phyloP scores from a whole-genome alignment of 1,140 invertebrate genomes.

The Phortica variegata region DNA sequence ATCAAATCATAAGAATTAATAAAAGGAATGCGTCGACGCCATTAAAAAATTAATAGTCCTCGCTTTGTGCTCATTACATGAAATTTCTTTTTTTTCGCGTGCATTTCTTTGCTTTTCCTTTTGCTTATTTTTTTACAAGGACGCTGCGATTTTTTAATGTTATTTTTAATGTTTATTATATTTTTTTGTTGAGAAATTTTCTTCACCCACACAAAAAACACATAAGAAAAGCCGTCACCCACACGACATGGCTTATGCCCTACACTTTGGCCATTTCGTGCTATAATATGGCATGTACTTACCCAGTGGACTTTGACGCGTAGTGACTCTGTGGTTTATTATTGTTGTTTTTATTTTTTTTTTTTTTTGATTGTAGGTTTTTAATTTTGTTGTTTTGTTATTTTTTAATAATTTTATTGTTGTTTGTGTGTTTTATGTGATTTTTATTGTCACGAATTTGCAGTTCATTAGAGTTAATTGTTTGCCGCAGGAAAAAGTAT shows the following conservation, averaged over 20 bases:
- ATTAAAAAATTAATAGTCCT: constrained; percentile 32
- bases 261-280: not conserved
- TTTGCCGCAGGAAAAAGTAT: constrained; percentile 29
- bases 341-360: constrained; percentile 22
- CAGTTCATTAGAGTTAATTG: constrained; percentile 49
- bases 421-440: not conserved
- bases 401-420: constrained; percentile 14
- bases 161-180: not conserved
- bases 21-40: constrained; percentile 19
- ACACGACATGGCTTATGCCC: too few species aligned
- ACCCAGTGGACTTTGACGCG: constrained; percentile 55
- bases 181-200: not conserved
- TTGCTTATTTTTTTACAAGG: too few species aligned
- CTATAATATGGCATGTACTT: constrained; percentile 18
- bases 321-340: constrained; percentile 38
- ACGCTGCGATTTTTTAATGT: not conserved
- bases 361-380: not conserved
- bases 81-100: not conserved
- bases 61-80: not conserved
- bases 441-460: constrained; percentile 12
- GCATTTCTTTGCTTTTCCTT: too few species aligned
- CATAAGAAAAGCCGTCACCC: too few species aligned
- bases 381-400: not conserved
- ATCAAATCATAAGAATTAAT: constrained; percentile 10
- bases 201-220: too few species aligned